Evolutionary conservation across 2,113 vertebrate species (phyloP), one percentile per base, ranked within the genome.

Genomic region (Eublepharis macularius): DNA sequence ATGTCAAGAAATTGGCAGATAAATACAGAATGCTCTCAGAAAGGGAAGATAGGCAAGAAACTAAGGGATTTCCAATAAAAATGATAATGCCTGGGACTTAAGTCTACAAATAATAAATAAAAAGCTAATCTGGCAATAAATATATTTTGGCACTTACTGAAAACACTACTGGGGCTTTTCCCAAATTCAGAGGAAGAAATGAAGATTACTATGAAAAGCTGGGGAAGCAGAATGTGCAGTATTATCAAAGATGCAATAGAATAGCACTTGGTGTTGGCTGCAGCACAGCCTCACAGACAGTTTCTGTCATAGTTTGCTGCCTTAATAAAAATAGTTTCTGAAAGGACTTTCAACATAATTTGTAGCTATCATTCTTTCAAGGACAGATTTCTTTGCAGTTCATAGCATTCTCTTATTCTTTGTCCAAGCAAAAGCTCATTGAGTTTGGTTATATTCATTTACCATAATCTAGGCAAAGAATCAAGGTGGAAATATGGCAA

Each of bases 1-100:
- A 90, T 95, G 88, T 95, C 91, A 93, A 83, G 80, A 94, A 96
- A 94, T 92, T 95, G 92, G 78, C 93, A 95, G 93, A 95, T 94
- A 95, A 95, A 94, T 91, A 90, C 72, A 90, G 69, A 83, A 0
- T 13, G 82, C 68, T 92, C 14, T 6, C 0, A 92, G 79, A 83
- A 87, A 92, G 93, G 88, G 88, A 7, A 90, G 73, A 91, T 32
- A 92, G 86, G 68, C 29, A 92, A 94, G n/a, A 94, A 88, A 89
- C 79, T 90, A 91, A 92, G 83, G 36, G 32, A 79, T 82, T 95
- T 95, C 93, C 91, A 94, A 94, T 95, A 94, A 95, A 96, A 96
- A 95, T 96, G 85, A 92, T 94, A 94, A 95, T 92, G 75, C 93
- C 68, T 12, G 66, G 68, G 0, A 88, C 86, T 88, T 36, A 88